Base-by-base conservation (phyloP, 2,888 invertebrate genomes). In the Leptopilina syphax region DNA sequence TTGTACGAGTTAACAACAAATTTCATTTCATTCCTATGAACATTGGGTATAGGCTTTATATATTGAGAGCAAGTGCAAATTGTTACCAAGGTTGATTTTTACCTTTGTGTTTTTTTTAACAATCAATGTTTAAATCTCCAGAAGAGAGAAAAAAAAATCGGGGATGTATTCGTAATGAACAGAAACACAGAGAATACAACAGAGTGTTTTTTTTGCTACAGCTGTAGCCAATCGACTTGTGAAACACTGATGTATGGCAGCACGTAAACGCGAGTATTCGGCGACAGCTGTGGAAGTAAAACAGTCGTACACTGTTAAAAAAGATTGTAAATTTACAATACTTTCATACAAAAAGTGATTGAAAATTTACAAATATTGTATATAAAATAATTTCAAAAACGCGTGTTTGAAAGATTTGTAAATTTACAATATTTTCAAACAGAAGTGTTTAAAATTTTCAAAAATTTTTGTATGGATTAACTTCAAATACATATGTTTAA, bases 211-310 rank as follows among this genome's bases (percentile, higher is more conserved):
- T 63, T 54, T 70, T 70, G 54, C 54, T 54, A 50, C 70, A 70
- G 70, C 70, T 70, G 70, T 54, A 70, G 54, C 70, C 54, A 70
- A 73, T 73, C 27, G 70, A 70, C 54, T 70, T 70, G 50, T 70
- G 27, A 27, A 70, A 70, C 54, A 70, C 70, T 73, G 54, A 73
- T 73, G 54, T 73, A 50, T 57, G 70, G 70, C 54, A 57, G 10
- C 54, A 70, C 27, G 70, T 70, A 70, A 70, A 57, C 57, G 70
- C 70, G 27, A 73, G 57, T 70, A 70, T 70, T 70, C 70, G 54
- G 13, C 54, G 27, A 70, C 70, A 73, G 70, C 70, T 73, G 70
- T 54, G 54, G 27, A 54, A 54, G 70, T 57, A 73, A 73, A 70
- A 73, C 70, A 73, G 70, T 73, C 70, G 54, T 73, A n/a, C n/a